Conservation (phyloP, 1,140 invertebrate species). For the Rhizoglyphus robini region DNA sequence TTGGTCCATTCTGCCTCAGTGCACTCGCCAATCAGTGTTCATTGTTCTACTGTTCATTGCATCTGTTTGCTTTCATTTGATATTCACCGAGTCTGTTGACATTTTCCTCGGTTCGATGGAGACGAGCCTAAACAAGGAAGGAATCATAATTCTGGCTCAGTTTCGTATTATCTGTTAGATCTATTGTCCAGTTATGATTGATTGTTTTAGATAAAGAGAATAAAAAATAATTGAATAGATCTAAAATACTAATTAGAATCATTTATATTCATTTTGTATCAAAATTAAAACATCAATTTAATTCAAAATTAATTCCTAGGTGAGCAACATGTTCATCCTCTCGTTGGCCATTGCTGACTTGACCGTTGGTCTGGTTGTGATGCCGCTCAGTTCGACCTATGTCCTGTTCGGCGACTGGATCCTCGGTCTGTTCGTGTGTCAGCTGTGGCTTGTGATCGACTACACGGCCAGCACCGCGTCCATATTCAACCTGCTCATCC, state of each 20-base stretch:
- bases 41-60: no score
- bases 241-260: neutral
- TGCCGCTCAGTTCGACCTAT: slow-evolving; percentile 48
- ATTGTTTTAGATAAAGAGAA: neutral
- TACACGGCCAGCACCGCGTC: slow-evolving; percentile 50
- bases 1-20: no score
- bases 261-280: neutral
- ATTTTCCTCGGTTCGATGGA: no score
- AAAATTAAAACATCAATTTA: neutral
- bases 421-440: slow-evolving; percentile 41
- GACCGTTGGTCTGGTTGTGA: slow-evolving; percentile 47
- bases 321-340: slow-evolving; percentile 51
- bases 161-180: no score
- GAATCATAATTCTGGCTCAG: no score
- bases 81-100: neutral
- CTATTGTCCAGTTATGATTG: no score
- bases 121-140: neutral
- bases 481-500: slow-evolving; percentile 46
- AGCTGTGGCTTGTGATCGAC: slow-evolving; percentile 42
- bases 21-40: no score
- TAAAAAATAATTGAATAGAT: neutral
- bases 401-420: slow-evolving; percentile 45
- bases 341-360: slow-evolving; percentile 48
- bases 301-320: slow-evolving; percentile 30
- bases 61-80: no score